Conservation (phyloP, 2,113 vertebrate species). For the Engystomops pustulosus region DNA sequence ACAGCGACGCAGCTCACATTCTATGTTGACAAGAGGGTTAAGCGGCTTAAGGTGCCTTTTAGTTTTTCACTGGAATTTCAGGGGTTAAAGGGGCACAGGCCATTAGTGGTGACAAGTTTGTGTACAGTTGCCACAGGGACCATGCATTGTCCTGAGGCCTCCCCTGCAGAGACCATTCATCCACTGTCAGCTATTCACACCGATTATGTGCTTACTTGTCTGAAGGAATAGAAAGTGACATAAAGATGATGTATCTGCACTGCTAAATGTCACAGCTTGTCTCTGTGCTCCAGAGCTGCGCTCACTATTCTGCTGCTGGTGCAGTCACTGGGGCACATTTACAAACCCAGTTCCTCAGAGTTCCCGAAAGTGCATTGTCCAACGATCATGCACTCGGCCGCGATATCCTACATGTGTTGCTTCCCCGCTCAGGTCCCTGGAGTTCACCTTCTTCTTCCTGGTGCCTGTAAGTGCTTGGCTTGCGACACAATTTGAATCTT, state of each 20-base stretch:
- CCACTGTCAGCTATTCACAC: background rate
- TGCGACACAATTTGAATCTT: too few relatives aligned
- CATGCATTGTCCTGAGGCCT: background rate
- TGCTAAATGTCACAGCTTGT: background rate
- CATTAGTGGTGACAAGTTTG: background rate
- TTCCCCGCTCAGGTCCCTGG: too few relatives aligned
- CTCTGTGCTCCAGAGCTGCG: too few relatives aligned
- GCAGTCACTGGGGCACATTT: too few relatives aligned
- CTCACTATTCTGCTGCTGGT: too few relatives aligned
- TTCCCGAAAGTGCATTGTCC: too few relatives aligned
- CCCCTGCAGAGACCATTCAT: background rate
- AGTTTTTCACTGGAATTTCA: background rate
- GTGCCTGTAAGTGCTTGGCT: too few relatives aligned
- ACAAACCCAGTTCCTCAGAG: too few relatives aligned
- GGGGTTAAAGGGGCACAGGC: background rate
- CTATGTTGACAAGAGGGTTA: background rate
- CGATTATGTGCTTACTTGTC: background rate
- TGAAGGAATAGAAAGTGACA: background rate
- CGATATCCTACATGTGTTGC: too few relatives aligned
- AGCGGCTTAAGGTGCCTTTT: background rate
- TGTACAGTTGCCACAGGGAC: conserved; percentile 12
- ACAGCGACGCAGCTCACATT: background rate
- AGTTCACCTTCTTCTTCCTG: too few relatives aligned
- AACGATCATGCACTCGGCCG: too few relatives aligned
- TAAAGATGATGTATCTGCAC: background rate